Conservation (phyloP, 2,113 vertebrate species). For the Odobenus rosmarus region DNA sequence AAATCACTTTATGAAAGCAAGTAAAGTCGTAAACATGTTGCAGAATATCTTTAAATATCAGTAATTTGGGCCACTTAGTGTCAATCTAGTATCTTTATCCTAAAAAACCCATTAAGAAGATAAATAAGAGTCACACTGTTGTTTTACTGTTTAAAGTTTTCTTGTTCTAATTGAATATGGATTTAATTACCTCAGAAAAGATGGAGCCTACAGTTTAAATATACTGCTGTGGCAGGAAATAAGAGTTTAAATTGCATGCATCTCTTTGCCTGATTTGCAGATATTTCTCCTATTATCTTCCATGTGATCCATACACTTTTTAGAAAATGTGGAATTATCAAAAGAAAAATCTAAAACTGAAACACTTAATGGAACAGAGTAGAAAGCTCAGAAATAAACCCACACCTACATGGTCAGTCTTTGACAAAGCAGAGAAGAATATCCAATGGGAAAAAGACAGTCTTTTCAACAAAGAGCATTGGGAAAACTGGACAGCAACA, state of each 20-base stretch:
- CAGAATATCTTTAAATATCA: slow-evolving; percentile 27
- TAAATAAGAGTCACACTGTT: not conserved
- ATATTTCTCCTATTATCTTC: not conserved
- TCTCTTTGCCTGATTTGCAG: slow-evolving; percentile 11
- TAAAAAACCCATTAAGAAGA: slow-evolving; percentile 17
- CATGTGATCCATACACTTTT: not conserved
- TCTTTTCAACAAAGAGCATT: not conserved
- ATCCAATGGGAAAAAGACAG: not conserved
- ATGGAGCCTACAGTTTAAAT: not conserved
- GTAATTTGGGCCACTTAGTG: not conserved
- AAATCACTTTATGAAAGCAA: slow-evolving; percentile 17
- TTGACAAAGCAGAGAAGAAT: not conserved
- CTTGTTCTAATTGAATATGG: slow-evolving; percentile 1
- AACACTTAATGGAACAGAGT: not conserved
- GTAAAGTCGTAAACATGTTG: not conserved
- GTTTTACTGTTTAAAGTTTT: slow-evolving; percentile 2
- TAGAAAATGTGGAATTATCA: not conserved
- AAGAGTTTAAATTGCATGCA: not conserved
- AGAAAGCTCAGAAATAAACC: not conserved
- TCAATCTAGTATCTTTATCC: not conserved
- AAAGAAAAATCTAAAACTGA: slow-evolving; percentile 11
- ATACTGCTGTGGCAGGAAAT: not conserved
- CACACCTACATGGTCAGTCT: not conserved
- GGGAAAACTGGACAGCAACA: not conserved
- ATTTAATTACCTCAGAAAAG: slow-evolving; percentile 42